These are phyloP conservation scores for Aphelinus certus DNA, from an alignment of 1,140 invertebrate genomes.

Conservation along the genomic window DNA sequence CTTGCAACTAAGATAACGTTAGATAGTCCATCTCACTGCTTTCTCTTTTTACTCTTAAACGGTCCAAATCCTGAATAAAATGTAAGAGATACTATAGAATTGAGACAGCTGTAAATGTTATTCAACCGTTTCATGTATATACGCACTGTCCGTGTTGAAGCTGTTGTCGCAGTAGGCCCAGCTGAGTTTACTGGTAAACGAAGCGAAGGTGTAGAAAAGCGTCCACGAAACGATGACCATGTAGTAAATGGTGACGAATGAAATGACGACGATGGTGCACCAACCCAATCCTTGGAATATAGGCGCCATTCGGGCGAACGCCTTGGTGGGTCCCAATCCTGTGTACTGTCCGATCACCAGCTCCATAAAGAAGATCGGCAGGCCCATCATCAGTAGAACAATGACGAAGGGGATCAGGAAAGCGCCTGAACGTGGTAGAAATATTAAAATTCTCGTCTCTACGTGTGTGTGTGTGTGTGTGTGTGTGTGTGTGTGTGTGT, in stretches of 20 bases:
- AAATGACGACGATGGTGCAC: constrained; percentile 79
- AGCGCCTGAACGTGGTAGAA: constrained; percentile 68
- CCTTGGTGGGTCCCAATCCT: constrained; percentile 69
- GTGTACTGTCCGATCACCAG: constrained; percentile 74
- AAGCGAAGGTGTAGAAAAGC: constrained; percentile 78
- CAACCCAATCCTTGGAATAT: constrained; percentile 74
- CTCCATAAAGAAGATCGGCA: constrained; percentile 81
- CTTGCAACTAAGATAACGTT: too few species aligned
- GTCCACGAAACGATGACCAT: constrained; percentile 86
- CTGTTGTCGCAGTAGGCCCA: constrained; percentile 79
- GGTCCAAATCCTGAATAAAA: too few species aligned
- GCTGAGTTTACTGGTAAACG: constrained; percentile 73
- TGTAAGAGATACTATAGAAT: too few species aligned
- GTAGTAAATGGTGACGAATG: constrained; percentile 83
- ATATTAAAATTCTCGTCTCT: background rate
- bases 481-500: background rate
- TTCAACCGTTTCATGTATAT: too few species aligned
- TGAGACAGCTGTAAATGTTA: too few species aligned
- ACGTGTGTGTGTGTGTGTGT: background rate
- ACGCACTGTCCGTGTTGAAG: constrained; percentile 74
- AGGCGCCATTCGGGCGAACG: constrained; percentile 71
- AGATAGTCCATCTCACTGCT: too few species aligned
- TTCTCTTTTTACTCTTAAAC: too few species aligned
- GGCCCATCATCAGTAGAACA: constrained; percentile 80
- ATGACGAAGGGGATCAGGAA: constrained; percentile 84